Evolutionary conservation across 1,140 invertebrate species (phyloP).

Genomic region (Popillia japonica): DNA sequence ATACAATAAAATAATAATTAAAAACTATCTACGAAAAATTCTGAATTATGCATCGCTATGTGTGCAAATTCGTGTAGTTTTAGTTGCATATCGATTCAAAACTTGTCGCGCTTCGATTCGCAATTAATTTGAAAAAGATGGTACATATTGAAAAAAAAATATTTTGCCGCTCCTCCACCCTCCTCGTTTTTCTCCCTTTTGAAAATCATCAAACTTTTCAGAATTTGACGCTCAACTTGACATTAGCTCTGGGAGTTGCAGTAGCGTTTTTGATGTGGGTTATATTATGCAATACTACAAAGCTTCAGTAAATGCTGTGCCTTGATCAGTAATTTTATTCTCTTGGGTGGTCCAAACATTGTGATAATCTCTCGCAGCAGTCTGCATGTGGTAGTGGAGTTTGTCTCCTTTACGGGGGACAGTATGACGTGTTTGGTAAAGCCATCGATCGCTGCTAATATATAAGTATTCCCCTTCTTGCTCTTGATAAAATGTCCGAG

Average conservation of each 20-base stretch:
- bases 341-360: conserved; percentile 46
- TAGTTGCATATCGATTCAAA: too few species aligned
- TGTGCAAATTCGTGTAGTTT: too few species aligned
- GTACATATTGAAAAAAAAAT: too few species aligned
- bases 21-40: too few species aligned
- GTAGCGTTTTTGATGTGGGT: conserved; percentile 50
- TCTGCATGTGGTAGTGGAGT: conserved; percentile 8
- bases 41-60: too few species aligned
- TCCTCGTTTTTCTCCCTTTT: too few species aligned
- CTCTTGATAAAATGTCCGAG: too few species aligned
- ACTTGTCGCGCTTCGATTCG: too few species aligned
- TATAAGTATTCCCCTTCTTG: conserved; percentile 34
- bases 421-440: conserved; percentile 46
- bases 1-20: too few species aligned
- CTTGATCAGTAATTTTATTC: conserved; percentile 50
- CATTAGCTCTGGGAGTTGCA: conserved; percentile 54
- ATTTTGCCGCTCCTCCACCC: too few species aligned
- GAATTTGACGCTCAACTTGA: conserved; percentile 54
- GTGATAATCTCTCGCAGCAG: conserved; percentile 19
- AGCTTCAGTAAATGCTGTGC: conserved; percentile 49
- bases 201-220: too few species aligned
- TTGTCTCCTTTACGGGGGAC: conserved; percentile 48
- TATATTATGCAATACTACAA: conserved; percentile 48
- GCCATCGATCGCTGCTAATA: conserved; percentile 37
- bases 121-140: too few species aligned